Percentiles rank a stretch among this genome's conserved stretches.
These are phyloP conservation scores for Conus ventricosus DNA, from an alignment of 1,140 invertebrate species.

Conservation along the genomic window DNA sequence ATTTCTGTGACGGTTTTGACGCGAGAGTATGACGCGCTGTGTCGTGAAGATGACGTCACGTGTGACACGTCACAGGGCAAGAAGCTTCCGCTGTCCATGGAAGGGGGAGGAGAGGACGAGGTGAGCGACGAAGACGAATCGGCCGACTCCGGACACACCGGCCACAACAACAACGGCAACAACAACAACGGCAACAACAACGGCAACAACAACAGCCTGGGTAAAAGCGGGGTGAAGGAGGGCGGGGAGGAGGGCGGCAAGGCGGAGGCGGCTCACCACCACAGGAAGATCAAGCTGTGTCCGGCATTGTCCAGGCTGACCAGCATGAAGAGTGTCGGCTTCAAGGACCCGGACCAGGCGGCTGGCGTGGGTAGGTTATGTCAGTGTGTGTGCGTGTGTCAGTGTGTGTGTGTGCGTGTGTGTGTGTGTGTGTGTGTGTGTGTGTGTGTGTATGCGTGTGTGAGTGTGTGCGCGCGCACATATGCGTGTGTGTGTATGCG, in stretches of 20 bases:
- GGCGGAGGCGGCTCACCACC: background rate
- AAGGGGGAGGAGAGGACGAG: constrained; percentile 58
- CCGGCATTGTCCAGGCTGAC: constrained; percentile 75
- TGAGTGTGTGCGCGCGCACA: no score
- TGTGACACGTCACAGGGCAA: constrained; percentile 55
- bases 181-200: constrained; percentile 45
- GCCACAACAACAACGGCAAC: constrained; percentile 46
- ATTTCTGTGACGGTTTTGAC: no score
- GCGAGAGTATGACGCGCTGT: no score
- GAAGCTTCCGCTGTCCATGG: constrained; percentile 49
- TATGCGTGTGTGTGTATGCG: no score
- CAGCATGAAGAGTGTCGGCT: constrained; percentile 76
- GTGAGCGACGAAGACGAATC: constrained; percentile 71
- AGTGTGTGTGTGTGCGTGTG: background rate
- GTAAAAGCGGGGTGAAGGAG: background rate
- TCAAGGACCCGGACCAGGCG: constrained; percentile 73
- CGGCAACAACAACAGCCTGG: constrained; percentile 32
- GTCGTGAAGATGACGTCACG: no score
- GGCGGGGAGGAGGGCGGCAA: background rate
- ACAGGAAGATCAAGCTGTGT: constrained; percentile 67
- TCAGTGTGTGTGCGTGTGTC: background rate
- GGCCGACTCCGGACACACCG: constrained; percentile 56
- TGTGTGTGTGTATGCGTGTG: background rate
- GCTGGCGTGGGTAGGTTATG: constrained; percentile 65
- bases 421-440: background rate